Evolutionary conservation across 2,888 invertebrate species (phyloP), one percentile per base, ranked within the genome.

Genomic region (Folsomia candida): DNA sequence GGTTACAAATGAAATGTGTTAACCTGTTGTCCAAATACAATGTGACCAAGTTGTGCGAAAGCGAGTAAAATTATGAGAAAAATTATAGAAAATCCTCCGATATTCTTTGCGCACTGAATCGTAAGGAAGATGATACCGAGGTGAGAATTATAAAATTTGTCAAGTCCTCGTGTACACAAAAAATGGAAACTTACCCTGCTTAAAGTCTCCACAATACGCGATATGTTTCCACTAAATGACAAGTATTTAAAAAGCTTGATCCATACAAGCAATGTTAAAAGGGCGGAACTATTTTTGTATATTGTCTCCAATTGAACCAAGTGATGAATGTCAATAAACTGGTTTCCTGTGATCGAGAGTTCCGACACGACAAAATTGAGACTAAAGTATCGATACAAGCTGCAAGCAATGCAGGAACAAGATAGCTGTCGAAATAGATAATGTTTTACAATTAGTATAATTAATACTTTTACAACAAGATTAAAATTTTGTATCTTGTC

Each of bases 241-340:
- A 91, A 86, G 83, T 89, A 92, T 83, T 91, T 91, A 82, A 91
- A 90, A 60, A 90, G 84, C 85, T 91, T 91, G 65, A 91, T 86
- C 87, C 90, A 91, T 0, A 88, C 86, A 26, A 90, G 83, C 83
- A 90, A 91, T 9, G 89, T 85, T 51, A 87, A 84, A 18, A 89
- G 81, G 0, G 89, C 90, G 74, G 88, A 84, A 58, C 86, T 83
- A 79, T 87, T 86, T 80, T 87, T 87, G 81, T 87, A 88, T 59
- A 85, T 82, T 2, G 83, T 83, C 79, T 89, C 87, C 83, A 87
- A 86, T 78, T 85, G 85, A 25, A 86, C 86, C 14, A 89, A 83
- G 64, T 83, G 83, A 80, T 90, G 89, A 81, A 91, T 87, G 81
- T 88, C 87, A 2, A 85, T 83, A 79, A 86, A 88, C 59, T 82